A percentile compares a stretch with the other conserved stretches of the same genome.
Conservation (phyloP, 2,797 vertebrate species). For the Chiloscyllium punctatum region DNA sequence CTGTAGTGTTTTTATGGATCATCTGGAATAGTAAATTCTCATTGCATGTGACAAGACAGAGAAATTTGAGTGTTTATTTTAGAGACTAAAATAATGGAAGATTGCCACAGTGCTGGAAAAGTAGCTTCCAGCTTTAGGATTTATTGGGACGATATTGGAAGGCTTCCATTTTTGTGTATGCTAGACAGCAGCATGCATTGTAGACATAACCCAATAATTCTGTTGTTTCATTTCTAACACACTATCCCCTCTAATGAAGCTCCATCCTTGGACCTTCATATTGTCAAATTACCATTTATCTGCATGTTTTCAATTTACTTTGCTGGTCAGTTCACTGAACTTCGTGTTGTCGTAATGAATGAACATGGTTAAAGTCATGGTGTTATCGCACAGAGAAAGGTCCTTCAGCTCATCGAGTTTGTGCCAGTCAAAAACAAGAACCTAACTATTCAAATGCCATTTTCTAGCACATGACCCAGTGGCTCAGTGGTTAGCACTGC, state of each 20-base stretch:
- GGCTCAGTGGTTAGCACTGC: no score
- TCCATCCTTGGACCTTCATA: not conserved
- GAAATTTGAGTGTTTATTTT: not conserved
- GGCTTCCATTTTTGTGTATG: constrained; percentile 7
- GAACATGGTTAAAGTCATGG: not conserved
- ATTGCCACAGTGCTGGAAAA: not conserved
- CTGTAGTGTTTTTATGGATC: not conserved
- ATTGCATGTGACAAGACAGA: not conserved
- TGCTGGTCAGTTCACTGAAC: not conserved
- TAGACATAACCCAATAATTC: not conserved
- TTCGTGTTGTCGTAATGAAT: not conserved
- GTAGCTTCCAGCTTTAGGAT: not conserved
- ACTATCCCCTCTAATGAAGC: not conserved
- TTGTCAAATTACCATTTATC: not conserved
- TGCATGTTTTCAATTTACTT: not conserved
- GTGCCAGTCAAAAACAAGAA: no score
- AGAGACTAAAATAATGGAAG: not conserved
- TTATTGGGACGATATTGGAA: not conserved
- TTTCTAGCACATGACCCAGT: no score
- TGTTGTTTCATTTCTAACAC: not conserved
- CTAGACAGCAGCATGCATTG: not conserved
- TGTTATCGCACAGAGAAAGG: no score
- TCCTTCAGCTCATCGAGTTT: no score
- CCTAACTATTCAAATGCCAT: no score
- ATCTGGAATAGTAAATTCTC: not conserved